phyloP scores from a whole-genome alignment of 2,113 vertebrate genomes.

The Polypterus bichir region DNA sequence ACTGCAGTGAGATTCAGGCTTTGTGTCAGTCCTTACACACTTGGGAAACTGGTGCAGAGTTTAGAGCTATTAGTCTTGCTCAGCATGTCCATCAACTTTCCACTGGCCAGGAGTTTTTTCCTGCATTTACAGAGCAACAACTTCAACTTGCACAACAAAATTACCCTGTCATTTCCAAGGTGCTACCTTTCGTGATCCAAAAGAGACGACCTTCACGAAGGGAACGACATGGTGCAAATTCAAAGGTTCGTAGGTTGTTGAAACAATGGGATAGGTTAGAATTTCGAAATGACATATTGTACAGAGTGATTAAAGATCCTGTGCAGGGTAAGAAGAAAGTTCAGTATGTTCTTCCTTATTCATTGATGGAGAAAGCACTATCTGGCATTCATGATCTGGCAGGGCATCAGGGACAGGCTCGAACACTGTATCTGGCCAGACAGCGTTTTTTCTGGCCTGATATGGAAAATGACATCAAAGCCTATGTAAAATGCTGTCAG shows the following conservation, averaged over 20 bases:
- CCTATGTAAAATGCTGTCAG: neutral
- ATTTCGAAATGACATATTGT: neutral
- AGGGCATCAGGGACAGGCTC: constrained; percentile 9
- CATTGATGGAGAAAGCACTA: neutral
- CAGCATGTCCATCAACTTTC: constrained; percentile 1
- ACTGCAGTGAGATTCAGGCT: neutral
- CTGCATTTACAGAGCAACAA: neutral
- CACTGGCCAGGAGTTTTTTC: neutral
- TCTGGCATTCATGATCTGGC: neutral
- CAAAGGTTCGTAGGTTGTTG: neutral
- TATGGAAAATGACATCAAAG: constrained; percentile 9
- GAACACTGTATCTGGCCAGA: constrained; percentile 6
- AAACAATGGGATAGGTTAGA: constrained; percentile 7
- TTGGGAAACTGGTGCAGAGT: neutral
- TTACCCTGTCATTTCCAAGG: neutral
- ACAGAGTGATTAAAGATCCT: constrained; percentile 4
- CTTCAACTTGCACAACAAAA: constrained; percentile 1
- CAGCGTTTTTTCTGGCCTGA: constrained; percentile 8
- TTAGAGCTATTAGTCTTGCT: neutral
- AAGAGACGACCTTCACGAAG: neutral
- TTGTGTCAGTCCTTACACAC: neutral
- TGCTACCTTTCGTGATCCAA: neutral
- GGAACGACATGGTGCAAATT: neutral
- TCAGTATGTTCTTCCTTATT: constrained; percentile 2
- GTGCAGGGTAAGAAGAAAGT: neutral